phyloP scores from a whole-genome alignment of 1,140 invertebrate genomes.

The Eurosta solidaginis region DNA sequence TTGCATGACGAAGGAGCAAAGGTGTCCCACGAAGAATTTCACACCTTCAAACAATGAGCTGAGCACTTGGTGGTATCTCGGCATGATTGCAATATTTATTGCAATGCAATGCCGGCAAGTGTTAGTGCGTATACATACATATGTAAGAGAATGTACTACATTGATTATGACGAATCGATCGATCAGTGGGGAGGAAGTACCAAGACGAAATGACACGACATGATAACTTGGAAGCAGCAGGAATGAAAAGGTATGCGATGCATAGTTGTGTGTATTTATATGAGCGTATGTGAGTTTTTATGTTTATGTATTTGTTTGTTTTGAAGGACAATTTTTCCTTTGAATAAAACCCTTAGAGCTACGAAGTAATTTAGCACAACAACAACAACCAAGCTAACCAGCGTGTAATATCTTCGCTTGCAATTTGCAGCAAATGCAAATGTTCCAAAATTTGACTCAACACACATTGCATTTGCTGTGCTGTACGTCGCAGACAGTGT shows the following conservation, averaged over 20 bases:
- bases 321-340: not conserved
- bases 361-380: conserved; percentile 12
- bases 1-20: not conserved
- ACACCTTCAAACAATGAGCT: conserved; percentile 34
- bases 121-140: not conserved
- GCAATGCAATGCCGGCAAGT: not conserved
- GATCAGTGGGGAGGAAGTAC: not conserved
- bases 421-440: not conserved
- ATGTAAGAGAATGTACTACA: too few relatives aligned
- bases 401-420: not conserved
- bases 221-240: not conserved
- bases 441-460: not conserved
- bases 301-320: not conserved
- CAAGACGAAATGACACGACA: not conserved
- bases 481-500: not conserved
- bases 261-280: too few relatives aligned
- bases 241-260: not conserved
- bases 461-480: not conserved
- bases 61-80: not conserved
- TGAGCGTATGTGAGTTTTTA: not conserved
- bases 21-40: conserved; percentile 32
- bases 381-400: not conserved
- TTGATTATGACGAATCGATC: conserved; percentile 3
- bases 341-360: not conserved
- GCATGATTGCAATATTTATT: not conserved